Evolutionary conservation across 2,888 invertebrate genomes (phyloP).

Genomic region (Dicyrtoma fusca): DNA sequence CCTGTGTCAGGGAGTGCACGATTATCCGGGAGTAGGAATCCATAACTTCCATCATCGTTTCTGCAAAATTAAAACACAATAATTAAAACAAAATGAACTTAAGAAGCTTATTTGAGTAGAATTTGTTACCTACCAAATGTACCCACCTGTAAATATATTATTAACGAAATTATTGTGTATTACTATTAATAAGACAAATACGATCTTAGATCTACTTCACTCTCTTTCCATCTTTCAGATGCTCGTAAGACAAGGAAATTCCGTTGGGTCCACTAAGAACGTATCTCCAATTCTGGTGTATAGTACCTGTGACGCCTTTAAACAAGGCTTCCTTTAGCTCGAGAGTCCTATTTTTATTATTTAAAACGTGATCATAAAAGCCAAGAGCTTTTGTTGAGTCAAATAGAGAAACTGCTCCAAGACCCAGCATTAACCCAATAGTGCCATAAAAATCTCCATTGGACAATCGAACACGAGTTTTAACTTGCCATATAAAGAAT

Average conservation of each 20-base stretch:
- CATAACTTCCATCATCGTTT: neutral
- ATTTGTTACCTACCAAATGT: no score
- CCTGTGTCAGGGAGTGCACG: neutral
- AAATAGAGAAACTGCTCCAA: constrained; percentile 14
- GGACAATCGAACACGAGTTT: neutral
- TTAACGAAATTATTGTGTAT: neutral
- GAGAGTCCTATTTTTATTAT: neutral
- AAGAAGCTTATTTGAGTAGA: no score
- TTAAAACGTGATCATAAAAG: constrained; percentile 3
- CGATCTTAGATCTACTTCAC: constrained; percentile 3
- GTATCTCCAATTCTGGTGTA: constrained; percentile 8
- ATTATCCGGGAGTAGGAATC: constrained; percentile 13
- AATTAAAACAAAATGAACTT: no score
- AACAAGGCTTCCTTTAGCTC: neutral
- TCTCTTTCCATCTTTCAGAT: neutral
- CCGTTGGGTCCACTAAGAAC: neutral
- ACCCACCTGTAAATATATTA: no score
- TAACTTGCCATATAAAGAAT: constrained; percentile 10
- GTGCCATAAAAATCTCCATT: constrained; percentile 28
- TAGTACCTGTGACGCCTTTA: neutral
- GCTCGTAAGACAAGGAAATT: neutral
- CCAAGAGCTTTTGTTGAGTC: neutral
- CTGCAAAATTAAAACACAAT: neutral
- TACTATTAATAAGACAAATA: neutral
- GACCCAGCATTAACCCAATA: constrained; percentile 21